Conservation (phyloP, 2,888 invertebrate genomes). For the Melieria omissa region DNA sequence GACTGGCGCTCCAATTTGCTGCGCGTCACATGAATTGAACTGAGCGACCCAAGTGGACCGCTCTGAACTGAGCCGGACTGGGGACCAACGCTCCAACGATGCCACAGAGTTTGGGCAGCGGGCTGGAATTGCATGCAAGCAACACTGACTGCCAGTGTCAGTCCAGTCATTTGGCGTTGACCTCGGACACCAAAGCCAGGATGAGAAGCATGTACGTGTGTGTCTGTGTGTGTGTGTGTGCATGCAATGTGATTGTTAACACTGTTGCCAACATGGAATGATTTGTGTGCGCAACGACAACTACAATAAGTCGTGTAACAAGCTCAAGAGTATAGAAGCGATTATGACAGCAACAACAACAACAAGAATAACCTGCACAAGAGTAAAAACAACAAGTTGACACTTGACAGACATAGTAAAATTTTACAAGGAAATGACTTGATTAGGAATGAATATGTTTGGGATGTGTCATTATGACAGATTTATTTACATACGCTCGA, state of each 20-base stretch:
- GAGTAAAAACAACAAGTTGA: slow-evolving; percentile 21
- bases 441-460: slow-evolving; percentile 16
- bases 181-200: too few species aligned
- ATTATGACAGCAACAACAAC: slow-evolving; percentile 8
- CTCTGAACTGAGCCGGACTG: not conserved
- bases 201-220: not conserved
- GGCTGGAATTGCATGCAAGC: too few species aligned
- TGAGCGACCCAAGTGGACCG: not conserved
- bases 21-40: not conserved
- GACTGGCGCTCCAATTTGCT: slow-evolving; percentile 10
- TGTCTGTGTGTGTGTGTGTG: not conserved
- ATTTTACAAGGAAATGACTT: slow-evolving; percentile 23
- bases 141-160: too few species aligned
- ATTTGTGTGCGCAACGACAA: slow-evolving; percentile 21
- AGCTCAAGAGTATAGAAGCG: not conserved
- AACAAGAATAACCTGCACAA: not conserved
- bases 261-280: slow-evolving; percentile 26
- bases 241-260: slow-evolving; percentile 10
- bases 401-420: slow-evolving; percentile 24
- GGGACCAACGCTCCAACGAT: too few species aligned
- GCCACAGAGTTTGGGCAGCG: too few species aligned
- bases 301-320: not conserved
- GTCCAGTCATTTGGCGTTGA: too few species aligned
- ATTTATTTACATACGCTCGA: not conserved
- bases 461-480: slow-evolving; percentile 14